Evolutionary conservation across 2,113 vertebrate species (phyloP).

Genomic region (Oncorhynchus gorbuscha): DNA sequence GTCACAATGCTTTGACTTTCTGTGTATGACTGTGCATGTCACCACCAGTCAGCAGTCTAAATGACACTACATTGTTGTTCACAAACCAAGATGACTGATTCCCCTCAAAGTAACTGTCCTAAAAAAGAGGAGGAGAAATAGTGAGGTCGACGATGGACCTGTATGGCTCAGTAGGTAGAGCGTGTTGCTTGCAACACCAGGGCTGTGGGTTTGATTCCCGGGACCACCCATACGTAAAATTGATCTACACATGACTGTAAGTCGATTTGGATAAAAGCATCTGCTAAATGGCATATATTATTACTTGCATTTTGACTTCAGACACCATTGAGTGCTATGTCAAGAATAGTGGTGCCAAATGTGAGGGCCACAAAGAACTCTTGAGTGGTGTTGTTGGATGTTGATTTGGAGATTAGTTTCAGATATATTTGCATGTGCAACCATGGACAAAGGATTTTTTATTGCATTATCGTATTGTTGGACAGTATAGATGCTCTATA

Average conservation of each 20-base stretch:
- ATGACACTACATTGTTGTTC: background rate
- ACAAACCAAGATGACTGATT: background rate
- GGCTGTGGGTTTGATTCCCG: background rate
- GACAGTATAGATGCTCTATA: background rate
- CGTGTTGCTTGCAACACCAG: constrained; percentile 15
- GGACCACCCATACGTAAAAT: no score
- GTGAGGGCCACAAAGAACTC: background rate
- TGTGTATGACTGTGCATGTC: background rate
- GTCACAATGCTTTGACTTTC: background rate
- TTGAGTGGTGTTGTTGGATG: background rate
- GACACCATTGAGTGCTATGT: no score
- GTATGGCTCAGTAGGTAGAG: no score
- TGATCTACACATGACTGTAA: no score
- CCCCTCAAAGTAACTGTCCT: background rate
- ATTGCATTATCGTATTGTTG: background rate
- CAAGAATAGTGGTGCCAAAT: no score
- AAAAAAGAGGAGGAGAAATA: background rate
- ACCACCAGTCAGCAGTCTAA: background rate
- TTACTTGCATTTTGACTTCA: background rate
- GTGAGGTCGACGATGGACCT: no score
- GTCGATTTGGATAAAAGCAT: no score
- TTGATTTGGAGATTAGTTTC: background rate
- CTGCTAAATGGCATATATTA: no score
- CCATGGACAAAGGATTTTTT: no score
- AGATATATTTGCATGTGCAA: no score